These are phyloP conservation scores for Sebastes wilsoni DNA, from an alignment of 2,797 vertebrate genomes.

Conservation along the genomic window DNA sequence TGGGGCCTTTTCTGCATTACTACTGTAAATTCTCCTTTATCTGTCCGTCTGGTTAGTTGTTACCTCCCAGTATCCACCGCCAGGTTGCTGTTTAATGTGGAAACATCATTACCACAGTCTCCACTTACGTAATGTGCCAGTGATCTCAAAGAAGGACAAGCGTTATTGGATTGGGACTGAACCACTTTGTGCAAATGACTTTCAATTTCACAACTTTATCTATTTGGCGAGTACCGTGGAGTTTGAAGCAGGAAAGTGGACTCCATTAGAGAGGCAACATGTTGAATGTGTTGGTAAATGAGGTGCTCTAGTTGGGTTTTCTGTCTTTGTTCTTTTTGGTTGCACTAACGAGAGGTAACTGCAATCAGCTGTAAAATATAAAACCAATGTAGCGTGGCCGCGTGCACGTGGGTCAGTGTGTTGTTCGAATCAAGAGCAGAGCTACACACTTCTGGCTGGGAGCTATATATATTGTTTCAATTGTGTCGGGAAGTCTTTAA, in stretches of 20 bases:
- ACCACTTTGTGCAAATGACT: constrained; percentile 21
- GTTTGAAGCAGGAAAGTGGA: constrained; percentile 1
- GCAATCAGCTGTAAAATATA: constrained; percentile 65
- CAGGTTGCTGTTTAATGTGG: background rate
- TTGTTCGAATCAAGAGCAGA: constrained; percentile 43
- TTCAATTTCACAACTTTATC: constrained; percentile 14
- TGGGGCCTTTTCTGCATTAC: background rate
- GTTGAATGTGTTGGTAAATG: constrained; percentile 13
- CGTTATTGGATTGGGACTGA: background rate
- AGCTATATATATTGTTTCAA: constrained; percentile 54
- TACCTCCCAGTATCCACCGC: background rate
- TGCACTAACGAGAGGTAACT: constrained; percentile 51
- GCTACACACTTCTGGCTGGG: constrained; percentile 40
- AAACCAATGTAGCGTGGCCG: constrained; percentile 37
- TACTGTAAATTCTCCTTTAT: background rate
- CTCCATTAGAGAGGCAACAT: constrained; percentile 14
- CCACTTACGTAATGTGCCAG: background rate
- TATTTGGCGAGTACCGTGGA: background rate
- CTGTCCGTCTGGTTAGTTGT: background rate
- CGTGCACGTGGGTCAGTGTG: background rate
- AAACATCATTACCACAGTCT: background rate
- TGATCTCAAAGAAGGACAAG: background rate
- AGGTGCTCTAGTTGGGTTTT: constrained; percentile 18
- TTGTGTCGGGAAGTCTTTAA: constrained; percentile 71
- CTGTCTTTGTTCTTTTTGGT: constrained; percentile 51